A percentile compares a stretch with the other conserved stretches of the same genome.
Conservation (phyloP, 2,797 vertebrate genomes). For the Nannoperca obscura region DNA sequence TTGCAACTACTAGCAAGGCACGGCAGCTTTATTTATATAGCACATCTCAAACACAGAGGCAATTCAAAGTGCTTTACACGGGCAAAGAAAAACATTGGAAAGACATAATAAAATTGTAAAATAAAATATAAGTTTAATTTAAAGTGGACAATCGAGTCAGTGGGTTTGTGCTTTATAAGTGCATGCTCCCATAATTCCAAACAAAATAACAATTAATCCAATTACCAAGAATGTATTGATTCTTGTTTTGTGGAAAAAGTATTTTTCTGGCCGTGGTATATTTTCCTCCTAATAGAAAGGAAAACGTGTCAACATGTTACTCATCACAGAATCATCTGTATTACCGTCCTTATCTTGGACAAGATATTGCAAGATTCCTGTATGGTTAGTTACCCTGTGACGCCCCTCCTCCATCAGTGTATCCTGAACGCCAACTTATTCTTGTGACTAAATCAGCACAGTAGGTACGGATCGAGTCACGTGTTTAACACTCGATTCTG, state of each 20-base stretch:
- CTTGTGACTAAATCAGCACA: conserved; percentile 21
- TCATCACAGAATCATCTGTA: conserved; percentile 9
- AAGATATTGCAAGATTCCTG: not conserved
- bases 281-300: not conserved
- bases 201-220: not conserved
- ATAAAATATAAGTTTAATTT: too few relatives aligned
- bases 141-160: not conserved
- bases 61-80: too few relatives aligned
- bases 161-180: not conserved
- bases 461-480: conserved; percentile 11
- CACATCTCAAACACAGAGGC: too few relatives aligned
- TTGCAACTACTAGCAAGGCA: too few relatives aligned
- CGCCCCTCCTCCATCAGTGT: conserved; percentile 2
- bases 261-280: not conserved
- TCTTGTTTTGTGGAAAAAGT: not conserved
- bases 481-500: conserved; percentile 56
- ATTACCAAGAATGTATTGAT: not conserved
- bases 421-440: conserved; percentile 21
- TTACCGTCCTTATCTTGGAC: conserved; percentile 4
- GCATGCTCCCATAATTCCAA: not conserved
- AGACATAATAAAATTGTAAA: too few relatives aligned
- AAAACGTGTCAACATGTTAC: not conserved
- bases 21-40: too few relatives aligned
- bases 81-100: too few relatives aligned
- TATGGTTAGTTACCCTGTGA: conserved; percentile 17